These are phyloP conservation scores for Actenoides lindsayi DNA, from an alignment of 2,113 vertebrate species.

Conservation along the genomic window DNA sequence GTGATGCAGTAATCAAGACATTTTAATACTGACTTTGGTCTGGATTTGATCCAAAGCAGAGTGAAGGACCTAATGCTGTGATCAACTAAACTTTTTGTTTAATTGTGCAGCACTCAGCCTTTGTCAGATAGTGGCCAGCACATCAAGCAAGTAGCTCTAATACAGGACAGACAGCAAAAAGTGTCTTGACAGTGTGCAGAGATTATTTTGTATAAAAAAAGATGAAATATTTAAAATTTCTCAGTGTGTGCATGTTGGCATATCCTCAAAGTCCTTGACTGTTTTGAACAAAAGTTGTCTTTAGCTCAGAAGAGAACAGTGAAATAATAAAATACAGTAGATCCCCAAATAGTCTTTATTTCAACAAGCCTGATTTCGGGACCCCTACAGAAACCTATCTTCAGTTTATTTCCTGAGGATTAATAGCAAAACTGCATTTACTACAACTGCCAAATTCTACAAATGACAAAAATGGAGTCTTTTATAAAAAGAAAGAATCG, in stretches of 20 bases:
- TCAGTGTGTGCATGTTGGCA: neutral
- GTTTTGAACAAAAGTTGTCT: neutral
- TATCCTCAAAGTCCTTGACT: neutral
- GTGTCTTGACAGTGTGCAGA: neutral
- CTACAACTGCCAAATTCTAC: neutral
- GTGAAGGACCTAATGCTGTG: neutral
- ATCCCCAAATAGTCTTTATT: neutral
- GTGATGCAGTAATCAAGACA: neutral
- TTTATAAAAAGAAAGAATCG: neutral
- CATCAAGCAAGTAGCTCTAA: neutral
- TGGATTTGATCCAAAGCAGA: neutral
- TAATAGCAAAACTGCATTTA: conserved; percentile 10
- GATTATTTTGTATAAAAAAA: neutral
- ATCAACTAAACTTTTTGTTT: neutral
- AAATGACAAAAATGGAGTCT: conserved; percentile 17
- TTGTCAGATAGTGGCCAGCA: neutral
- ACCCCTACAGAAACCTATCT: neutral
- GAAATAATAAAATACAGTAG: neutral
- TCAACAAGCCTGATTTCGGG: neutral
- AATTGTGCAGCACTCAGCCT: neutral
- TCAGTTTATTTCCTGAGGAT: neutral
- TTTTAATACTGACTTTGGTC: neutral
- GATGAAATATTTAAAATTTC: neutral
- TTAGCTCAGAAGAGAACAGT: neutral
- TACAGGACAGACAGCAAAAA: neutral